A percentile compares a stretch with the other conserved stretches of the same genome.
Evolutionary conservation across 1,140 invertebrate genomes (phyloP).

Genomic region (Caerostris extrusa): DNA sequence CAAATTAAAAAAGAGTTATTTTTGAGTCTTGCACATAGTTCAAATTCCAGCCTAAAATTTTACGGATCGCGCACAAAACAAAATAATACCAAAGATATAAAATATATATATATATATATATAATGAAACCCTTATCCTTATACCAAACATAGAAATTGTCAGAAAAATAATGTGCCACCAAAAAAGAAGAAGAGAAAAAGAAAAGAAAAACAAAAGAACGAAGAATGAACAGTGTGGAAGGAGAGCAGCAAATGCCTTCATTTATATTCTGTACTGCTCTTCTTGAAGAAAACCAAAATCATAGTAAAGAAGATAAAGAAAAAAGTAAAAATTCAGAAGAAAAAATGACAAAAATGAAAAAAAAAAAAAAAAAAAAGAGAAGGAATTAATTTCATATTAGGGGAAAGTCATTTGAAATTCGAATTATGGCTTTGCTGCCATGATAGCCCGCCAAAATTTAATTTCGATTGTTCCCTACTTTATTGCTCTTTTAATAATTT

Average conservation of each 20-base stretch:
- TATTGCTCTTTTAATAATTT: conserved; percentile 47
- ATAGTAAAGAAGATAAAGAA: conserved; percentile 59
- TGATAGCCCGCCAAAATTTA: conserved; percentile 69
- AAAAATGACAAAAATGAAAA: background rate
- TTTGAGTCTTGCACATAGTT: conserved; percentile 68
- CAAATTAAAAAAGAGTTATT: conserved; percentile 77
- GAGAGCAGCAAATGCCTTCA: conserved; percentile 57
- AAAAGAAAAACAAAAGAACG: background rate
- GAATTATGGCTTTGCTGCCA: conserved; percentile 45
- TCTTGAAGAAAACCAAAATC: conserved; percentile 33
- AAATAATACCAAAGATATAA: conserved; percentile 65
- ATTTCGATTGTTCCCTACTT: conserved; percentile 72
- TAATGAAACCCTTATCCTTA: background rate
- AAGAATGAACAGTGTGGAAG: background rate
- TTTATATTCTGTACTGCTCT: conserved; percentile 75
- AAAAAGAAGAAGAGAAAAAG: conserved; percentile 1
- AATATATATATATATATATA: too few relatives aligned
- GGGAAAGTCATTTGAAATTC: conserved; percentile 75
- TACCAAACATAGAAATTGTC: conserved; percentile 61
- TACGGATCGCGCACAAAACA: conserved; percentile 7
- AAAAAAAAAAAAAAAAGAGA: conserved; percentile 54
- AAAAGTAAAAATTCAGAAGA: conserved; percentile 31
- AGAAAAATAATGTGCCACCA: conserved; percentile 72
- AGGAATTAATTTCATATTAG: conserved; percentile 77
- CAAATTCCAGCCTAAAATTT: conserved; percentile 71